A percentile compares a stretch with the other conserved stretches of the same genome.
Conservation (phyloP, 1,140 invertebrate genomes). For the Meteorus sp. region DNA sequence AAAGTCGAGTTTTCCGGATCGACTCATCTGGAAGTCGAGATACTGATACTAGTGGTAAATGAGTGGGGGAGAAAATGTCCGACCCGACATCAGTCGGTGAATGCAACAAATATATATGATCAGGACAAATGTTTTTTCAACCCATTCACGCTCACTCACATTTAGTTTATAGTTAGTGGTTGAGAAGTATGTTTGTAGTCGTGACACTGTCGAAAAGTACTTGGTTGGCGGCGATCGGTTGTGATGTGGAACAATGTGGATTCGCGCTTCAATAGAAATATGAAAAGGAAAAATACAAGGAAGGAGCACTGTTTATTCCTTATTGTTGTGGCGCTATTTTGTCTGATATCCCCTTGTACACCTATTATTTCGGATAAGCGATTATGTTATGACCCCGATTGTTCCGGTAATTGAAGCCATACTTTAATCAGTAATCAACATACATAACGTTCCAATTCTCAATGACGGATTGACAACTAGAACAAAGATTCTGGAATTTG, state of each 20-base stretch:
- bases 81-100: too few species aligned
- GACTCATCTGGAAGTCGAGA: too few species aligned
- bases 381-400: constrained; percentile 65
- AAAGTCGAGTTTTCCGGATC: too few species aligned
- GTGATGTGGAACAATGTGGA: constrained; percentile 23
- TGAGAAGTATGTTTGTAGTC: too few species aligned
- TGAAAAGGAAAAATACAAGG: neutral
- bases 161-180: neutral
- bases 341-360: constrained; percentile 44
- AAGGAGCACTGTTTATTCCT: constrained; percentile 29
- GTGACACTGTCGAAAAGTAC: too few species aligned
- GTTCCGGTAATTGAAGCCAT: constrained; percentile 63
- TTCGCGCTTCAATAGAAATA: neutral
- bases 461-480: neutral
- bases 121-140: too few species aligned
- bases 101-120: too few species aligned
- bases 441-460: constrained; percentile 36
- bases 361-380: constrained; percentile 63
- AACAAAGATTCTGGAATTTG: constrained; percentile 10
- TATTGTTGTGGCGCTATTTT: constrained; percentile 47
- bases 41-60: too few species aligned
- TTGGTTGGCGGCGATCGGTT: neutral
- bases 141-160: neutral
- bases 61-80: too few species aligned
- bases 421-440: constrained; percentile 44